Conservation (phyloP, 2,888 invertebrate genomes). For the Hecatera dysodea region DNA sequence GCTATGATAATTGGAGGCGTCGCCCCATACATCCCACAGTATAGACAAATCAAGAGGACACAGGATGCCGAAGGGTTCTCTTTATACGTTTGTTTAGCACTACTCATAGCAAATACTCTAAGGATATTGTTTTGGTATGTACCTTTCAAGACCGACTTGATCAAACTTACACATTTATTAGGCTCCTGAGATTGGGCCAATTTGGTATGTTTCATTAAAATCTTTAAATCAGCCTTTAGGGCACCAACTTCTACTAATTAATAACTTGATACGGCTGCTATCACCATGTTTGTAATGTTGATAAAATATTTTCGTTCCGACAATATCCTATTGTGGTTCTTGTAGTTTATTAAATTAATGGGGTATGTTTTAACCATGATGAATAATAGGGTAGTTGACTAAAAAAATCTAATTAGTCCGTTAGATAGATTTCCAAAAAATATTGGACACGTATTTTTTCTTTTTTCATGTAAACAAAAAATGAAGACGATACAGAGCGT, state of each 20-base stretch:
- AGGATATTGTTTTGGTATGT: conserved; percentile 99
- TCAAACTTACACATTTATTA: not conserved
- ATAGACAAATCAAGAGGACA: conserved; percentile 96
- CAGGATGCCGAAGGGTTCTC: conserved; percentile 99
- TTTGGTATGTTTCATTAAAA: not conserved
- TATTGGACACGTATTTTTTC: no score
- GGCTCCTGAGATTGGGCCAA: not conserved
- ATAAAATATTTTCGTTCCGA: not conserved
- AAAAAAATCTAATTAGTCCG: no score
- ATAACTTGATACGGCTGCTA: not conserved
- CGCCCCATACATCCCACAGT: conserved; percentile 99
- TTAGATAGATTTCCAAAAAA: no score
- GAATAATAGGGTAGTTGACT: no score
- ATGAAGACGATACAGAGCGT: no score
- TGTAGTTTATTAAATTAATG: not conserved
- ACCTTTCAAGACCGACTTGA: conserved; percentile 7
- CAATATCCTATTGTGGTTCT: not conserved
- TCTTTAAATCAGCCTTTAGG: not conserved
- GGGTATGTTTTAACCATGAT: no score
- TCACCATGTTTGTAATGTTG: not conserved
- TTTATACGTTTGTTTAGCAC: conserved; percentile 98
- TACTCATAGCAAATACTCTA: conserved; percentile 98
- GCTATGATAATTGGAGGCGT: conserved; percentile 99
- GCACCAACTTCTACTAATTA: not conserved
- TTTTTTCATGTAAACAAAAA: no score